Evolutionary conservation across 2,888 invertebrate genomes (phyloP).

Genomic region (Anticlea derivata): DNA sequence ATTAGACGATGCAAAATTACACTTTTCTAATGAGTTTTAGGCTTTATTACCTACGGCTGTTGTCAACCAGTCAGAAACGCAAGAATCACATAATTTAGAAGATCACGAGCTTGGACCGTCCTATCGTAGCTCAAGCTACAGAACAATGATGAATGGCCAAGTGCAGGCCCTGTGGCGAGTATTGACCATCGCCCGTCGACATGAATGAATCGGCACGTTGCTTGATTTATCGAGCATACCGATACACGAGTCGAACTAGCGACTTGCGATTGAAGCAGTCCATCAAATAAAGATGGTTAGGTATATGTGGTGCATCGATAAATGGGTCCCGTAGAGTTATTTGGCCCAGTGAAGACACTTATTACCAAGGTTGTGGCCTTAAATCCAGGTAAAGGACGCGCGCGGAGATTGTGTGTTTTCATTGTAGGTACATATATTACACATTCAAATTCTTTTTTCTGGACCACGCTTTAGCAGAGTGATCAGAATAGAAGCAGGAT

Average conservation of each 20-base stretch:
- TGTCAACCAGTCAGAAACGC: neutral
- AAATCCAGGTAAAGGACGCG: no score
- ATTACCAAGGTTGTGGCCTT: no score
- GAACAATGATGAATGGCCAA: constrained; percentile 44
- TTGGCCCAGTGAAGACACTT: constrained; percentile 45
- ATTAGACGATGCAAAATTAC: no score
- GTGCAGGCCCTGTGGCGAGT: constrained; percentile 30
- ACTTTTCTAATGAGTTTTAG: no score
- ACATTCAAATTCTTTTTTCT: no score
- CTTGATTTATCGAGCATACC: constrained; percentile 42
- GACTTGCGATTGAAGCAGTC: constrained; percentile 57
- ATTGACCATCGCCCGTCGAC: constrained; percentile 40
- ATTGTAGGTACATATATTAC: no score
- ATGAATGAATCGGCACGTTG: constrained; percentile 46
- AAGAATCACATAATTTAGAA: neutral
- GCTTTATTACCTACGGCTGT: no score
- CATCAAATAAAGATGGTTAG: constrained; percentile 59
- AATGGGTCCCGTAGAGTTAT: constrained; percentile 62
- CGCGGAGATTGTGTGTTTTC: no score
- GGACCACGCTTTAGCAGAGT: no score
- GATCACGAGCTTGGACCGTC: constrained; percentile 20
- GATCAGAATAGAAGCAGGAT: no score
- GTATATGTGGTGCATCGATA: constrained; percentile 47
- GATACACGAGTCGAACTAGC: constrained; percentile 32
- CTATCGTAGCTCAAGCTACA: constrained; percentile 30